phyloP scores from a whole-genome alignment of 2,797 vertebrate genomes.

The Valencia hispanica region DNA sequence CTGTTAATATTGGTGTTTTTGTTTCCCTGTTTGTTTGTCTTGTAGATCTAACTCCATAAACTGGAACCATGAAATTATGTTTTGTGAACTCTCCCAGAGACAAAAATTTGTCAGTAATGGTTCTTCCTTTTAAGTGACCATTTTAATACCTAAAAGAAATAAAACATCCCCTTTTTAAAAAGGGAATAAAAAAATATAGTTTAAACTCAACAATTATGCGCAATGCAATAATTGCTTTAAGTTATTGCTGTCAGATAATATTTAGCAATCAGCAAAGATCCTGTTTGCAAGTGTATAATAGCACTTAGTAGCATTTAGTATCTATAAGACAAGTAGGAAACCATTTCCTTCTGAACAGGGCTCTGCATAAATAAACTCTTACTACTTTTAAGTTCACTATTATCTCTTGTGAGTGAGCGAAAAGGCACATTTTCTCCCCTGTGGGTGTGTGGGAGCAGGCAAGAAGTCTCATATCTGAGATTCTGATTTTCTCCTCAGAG shows the following conservation, averaged over 20 bases:
- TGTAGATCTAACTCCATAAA: too few relatives aligned
- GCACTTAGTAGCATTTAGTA: background rate
- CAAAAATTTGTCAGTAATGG: too few relatives aligned
- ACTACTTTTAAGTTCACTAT: slow-evolving; percentile 21
- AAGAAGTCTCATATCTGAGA: slow-evolving; percentile 45
- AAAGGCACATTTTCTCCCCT: background rate
- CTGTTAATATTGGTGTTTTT: too few relatives aligned
- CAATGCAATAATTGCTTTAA: background rate
- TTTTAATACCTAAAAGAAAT: too few relatives aligned
- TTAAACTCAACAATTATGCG: background rate
- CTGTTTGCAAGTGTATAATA: background rate
- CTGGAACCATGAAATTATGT: too few relatives aligned
- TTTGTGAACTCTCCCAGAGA: too few relatives aligned
- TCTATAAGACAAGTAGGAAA: background rate
- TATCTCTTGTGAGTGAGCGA: slow-evolving; percentile 32
- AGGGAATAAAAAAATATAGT: background rate
- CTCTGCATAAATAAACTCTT: slow-evolving; percentile 31
- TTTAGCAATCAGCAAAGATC: slow-evolving; percentile 7
- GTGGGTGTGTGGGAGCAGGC: slow-evolving; percentile 6
- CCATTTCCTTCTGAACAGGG: background rate
- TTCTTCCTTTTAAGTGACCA: too few relatives aligned
- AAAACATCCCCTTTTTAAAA: background rate
- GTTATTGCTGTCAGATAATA: background rate
- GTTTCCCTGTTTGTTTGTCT: too few relatives aligned
- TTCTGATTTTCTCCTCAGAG: slow-evolving; percentile 57